Conservation (phyloP, 2,113 vertebrate genomes). For the Anolis carolinensis region DNA sequence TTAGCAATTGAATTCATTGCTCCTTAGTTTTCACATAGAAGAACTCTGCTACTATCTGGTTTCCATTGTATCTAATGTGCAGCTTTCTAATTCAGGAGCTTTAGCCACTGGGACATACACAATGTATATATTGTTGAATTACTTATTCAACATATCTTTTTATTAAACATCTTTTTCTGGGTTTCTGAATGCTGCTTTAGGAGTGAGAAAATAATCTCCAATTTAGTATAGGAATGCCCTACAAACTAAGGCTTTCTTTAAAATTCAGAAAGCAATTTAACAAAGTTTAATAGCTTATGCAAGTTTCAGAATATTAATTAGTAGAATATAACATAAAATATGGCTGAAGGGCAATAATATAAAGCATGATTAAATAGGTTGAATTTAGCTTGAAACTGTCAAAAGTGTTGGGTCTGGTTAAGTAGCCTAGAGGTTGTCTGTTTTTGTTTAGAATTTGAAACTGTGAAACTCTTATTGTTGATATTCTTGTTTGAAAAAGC, state of each 20-base stretch:
- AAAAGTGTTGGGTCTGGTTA: background rate
- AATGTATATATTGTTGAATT: no score
- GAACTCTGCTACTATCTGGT: constrained; percentile 18
- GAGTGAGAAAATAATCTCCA: background rate
- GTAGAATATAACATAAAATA: no score
- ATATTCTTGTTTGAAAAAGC: background rate
- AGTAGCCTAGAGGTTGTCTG: background rate
- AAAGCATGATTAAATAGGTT: no score
- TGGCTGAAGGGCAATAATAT: no score
- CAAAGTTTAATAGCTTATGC: background rate
- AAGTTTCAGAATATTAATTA: background rate
- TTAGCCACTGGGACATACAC: background rate
- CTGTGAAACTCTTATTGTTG: background rate
- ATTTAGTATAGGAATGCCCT: background rate
- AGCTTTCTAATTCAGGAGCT: background rate
- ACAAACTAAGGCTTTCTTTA: background rate
- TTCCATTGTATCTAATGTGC: background rate
- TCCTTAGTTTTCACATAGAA: background rate
- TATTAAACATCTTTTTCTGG: background rate
- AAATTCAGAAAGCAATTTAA: background rate
- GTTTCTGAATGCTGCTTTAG: background rate
- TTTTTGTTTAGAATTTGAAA: background rate
- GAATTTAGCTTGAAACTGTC: no score
- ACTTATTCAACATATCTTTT: no score
- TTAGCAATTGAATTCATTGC: background rate